Evolutionary conservation across 2,888 invertebrate species (phyloP).

Genomic region (Dendrolimus houi): DNA sequence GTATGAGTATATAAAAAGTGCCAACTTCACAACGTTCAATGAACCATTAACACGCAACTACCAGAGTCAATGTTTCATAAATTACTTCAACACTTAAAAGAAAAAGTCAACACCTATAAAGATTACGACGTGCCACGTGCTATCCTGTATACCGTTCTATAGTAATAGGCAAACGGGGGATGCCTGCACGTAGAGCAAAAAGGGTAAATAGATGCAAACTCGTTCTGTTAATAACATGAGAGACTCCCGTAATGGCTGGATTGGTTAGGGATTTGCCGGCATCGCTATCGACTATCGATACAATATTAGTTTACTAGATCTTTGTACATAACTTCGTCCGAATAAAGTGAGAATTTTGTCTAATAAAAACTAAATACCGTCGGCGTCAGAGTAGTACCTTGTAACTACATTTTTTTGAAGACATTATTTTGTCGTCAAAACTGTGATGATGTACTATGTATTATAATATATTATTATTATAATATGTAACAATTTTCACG

Average conservation of each 20-base stretch:
- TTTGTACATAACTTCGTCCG: no score
- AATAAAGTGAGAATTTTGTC: no score
- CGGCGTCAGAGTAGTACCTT: no score
- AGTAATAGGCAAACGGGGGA: conserved; percentile 50
- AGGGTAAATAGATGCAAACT: conserved; percentile 60
- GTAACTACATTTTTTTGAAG: no score
- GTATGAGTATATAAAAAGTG: background rate
- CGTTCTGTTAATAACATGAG: conserved; percentile 44
- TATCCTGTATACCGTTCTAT: conserved; percentile 39
- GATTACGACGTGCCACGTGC: conserved; percentile 49
- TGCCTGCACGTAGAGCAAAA: conserved; percentile 49
- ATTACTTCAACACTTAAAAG: conserved; percentile 6
- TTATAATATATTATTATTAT: no score
- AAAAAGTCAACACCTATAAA: conserved; percentile 29
- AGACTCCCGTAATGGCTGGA: conserved; percentile 57
- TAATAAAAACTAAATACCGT: no score
- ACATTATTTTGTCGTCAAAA: no score
- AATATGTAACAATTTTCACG: no score
- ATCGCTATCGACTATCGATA: conserved; percentile 20
- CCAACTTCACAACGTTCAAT: no score
- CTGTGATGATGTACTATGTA: no score
- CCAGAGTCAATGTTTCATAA: conserved; percentile 21
- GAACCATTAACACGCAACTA: background rate
- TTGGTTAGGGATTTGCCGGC: conserved; percentile 27
- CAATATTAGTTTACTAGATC: no score